Conservation (phyloP, 2,113 vertebrate genomes). For the Proteles cristata region DNA sequence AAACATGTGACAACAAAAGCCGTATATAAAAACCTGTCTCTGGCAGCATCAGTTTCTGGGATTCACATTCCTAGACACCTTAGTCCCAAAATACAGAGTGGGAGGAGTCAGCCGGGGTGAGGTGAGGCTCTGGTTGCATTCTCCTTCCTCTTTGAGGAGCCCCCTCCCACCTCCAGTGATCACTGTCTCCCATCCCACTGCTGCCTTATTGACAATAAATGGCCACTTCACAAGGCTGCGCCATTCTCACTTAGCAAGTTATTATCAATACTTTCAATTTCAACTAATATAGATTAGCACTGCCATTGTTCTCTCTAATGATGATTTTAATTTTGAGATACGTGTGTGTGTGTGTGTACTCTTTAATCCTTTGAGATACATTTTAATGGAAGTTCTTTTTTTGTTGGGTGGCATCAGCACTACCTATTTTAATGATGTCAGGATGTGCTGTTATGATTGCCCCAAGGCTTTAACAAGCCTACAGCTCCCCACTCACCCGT, state of each 20-base stretch:
- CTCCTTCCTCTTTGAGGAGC: neutral
- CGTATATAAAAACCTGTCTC: neutral
- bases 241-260: neutral
- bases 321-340: neutral
- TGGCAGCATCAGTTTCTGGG: neutral
- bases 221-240: neutral
- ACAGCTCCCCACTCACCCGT: neutral
- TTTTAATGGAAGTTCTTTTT: slow-evolving; percentile 8
- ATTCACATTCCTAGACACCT: neutral
- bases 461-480: neutral
- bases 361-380: neutral
- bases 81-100: neutral
- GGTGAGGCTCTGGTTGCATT: neutral
- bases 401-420: neutral
- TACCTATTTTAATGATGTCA: neutral
- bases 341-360: neutral
- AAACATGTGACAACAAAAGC: neutral
- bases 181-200: neutral
- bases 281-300: neutral
- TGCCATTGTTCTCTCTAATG: neutral
- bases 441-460: neutral
- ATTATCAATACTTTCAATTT: neutral
- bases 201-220: neutral
- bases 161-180: fast-evolving
- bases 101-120: neutral